These are phyloP conservation scores for Centropyge bicolor DNA, from an alignment of 2,797 vertebrate genomes.

Conservation along the genomic window DNA sequence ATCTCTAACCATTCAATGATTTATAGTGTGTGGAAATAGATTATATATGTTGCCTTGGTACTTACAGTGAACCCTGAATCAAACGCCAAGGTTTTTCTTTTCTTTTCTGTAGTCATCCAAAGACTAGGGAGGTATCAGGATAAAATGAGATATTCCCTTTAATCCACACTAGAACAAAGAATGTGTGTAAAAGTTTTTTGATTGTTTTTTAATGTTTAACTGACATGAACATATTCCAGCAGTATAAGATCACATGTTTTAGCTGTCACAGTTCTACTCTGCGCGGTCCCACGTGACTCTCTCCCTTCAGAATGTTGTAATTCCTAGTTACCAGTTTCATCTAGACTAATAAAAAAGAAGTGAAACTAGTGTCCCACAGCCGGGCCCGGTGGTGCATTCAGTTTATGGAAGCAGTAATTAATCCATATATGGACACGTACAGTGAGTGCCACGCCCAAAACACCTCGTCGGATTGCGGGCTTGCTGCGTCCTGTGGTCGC, in stretches of 20 bases:
- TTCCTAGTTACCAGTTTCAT: background rate
- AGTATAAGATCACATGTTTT: background rate
- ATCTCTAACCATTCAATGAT: background rate
- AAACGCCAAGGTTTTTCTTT: background rate
- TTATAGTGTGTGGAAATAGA: background rate
- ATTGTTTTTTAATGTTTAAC: background rate
- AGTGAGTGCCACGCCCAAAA: constrained; percentile 70
- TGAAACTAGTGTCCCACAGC: background rate
- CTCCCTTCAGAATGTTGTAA: background rate
- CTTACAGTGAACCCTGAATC: background rate
- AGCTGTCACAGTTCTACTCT: background rate
- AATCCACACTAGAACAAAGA: background rate
- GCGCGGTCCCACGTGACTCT: background rate
- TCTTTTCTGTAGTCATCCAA: background rate
- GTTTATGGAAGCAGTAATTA: constrained; percentile 59
- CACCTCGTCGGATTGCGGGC: constrained; percentile 61
- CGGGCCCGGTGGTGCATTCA: background rate
- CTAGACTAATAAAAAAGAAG: background rate
- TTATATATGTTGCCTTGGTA: background rate
- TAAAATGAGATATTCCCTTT: background rate
- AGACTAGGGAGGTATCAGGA: background rate
- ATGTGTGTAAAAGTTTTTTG: background rate
- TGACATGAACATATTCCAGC: background rate
- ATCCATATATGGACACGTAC: constrained; percentile 75
- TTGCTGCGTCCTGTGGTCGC: constrained; percentile 64